These are phyloP conservation scores for Bufo gargarizans DNA, from an alignment of 2,113 vertebrate species.

Conservation along the genomic window DNA sequence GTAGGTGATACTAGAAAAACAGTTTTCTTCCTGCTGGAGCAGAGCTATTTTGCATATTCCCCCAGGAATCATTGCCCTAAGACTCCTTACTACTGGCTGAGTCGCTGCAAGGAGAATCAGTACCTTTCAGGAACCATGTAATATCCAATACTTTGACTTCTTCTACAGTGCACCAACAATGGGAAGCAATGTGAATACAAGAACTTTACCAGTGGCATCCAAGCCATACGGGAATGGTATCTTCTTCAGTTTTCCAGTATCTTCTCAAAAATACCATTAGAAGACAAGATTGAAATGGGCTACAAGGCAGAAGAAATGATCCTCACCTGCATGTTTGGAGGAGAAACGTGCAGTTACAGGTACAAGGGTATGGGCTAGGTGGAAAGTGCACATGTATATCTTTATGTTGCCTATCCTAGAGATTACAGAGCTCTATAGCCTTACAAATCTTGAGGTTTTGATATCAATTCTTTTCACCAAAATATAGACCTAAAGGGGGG, in stretches of 20 bases:
- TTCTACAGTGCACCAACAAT: constrained; percentile 71
- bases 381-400: no score
- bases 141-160: neutral
- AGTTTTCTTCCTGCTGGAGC: neutral
- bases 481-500: no score
- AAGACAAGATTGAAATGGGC: constrained; percentile 71
- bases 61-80: neutral
- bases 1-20: neutral
- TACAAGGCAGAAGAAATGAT: constrained; percentile 76
- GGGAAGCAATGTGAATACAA: constrained; percentile 68
- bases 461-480: no score
- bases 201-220: constrained; percentile 76
- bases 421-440: no score
- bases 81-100: neutral
- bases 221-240: constrained; percentile 79
- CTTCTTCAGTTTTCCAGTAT: constrained; percentile 78
- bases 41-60: neutral
- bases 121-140: neutral
- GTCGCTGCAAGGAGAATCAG: neutral
- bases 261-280: constrained; percentile 67
- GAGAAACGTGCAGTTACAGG: constrained; percentile 77
- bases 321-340: constrained; percentile 76
- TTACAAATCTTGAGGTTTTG: no score
- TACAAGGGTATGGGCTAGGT: constrained; percentile 50
- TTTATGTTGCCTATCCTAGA: no score